Percentiles rank a stretch among this genome's conserved stretches.
These are phyloP conservation scores for Alaudala cheleensis DNA, from an alignment of 2,113 vertebrate genomes.

Conservation along the genomic window DNA sequence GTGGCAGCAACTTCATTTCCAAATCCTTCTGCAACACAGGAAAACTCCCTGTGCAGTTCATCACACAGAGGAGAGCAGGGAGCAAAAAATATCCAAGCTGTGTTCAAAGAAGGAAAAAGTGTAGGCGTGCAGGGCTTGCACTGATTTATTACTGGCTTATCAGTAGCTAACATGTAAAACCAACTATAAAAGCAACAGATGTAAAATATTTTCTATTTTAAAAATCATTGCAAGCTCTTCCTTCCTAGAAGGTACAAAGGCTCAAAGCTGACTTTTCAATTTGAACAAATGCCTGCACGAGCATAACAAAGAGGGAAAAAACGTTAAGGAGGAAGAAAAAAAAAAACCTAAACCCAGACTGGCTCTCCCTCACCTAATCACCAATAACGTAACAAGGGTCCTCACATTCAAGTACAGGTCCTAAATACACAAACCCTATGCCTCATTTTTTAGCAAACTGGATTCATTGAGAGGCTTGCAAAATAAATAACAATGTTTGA, in stretches of 20 bases:
- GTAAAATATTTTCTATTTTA: not conserved
- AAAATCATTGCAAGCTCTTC: not conserved
- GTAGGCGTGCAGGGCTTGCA: not conserved
- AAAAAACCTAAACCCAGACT: not conserved
- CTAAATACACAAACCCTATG: not conserved
- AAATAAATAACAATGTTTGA: not conserved
- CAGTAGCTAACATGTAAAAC: not conserved
- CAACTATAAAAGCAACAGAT: not conserved
- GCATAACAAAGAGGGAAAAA: not conserved
- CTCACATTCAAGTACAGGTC: not conserved
- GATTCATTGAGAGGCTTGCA: not conserved
- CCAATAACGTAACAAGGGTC: rapidly evolving
- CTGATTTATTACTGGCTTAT: constrained; percentile 11
- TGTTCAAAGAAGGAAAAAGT: constrained; percentile 13
- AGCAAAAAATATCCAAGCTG: constrained; percentile 10
- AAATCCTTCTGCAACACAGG: not conserved
- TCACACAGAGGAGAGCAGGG: not conserved
- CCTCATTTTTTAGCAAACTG: not conserved
- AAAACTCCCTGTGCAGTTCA: not conserved
- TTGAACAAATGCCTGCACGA: not conserved
- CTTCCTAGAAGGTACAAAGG: not conserved
- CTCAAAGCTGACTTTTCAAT: not conserved
- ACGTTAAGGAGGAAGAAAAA: not conserved
- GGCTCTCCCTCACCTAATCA: not conserved
- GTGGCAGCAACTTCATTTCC: not conserved